Evolutionary conservation across 2,113 vertebrate genomes (phyloP).

Genomic region (Anhinga anhinga): DNA sequence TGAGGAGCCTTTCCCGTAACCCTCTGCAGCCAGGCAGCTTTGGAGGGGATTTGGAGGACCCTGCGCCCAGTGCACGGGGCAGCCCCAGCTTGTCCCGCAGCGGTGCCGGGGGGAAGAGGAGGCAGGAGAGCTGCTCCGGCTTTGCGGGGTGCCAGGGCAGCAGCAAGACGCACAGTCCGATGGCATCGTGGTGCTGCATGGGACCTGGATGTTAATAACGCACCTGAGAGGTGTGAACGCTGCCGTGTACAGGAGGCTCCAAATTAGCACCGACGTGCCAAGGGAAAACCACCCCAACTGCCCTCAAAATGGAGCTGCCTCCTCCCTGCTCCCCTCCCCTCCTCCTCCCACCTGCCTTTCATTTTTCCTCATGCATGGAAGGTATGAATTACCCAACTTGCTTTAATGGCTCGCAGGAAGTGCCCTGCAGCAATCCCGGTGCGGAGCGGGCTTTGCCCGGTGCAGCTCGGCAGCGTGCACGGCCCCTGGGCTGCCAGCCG

Average conservation of each 20-base stretch:
- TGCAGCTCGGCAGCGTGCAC: fast-evolving
- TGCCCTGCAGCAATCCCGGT: background rate
- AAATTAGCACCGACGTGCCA: fast-evolving
- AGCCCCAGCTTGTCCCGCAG: background rate
- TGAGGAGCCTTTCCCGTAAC: background rate
- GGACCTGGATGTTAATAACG: fast-evolving
- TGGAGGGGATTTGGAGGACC: background rate
- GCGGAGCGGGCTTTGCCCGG: background rate
- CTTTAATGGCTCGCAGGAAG: slow-evolving; percentile 35
- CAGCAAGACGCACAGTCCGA: background rate
- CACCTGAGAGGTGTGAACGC: background rate
- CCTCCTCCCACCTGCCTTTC: slow-evolving; percentile 36
- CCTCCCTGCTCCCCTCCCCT: background rate
- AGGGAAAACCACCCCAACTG: background rate
- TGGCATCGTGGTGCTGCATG: fast-evolving
- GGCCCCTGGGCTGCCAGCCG: background rate
- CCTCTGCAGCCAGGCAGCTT: background rate
- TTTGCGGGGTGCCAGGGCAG: background rate
- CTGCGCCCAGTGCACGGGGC: background rate
- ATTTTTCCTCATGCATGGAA: slow-evolving; percentile 49
- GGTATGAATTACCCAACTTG: slow-evolving; percentile 38
- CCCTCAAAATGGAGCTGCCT: background rate
- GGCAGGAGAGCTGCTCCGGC: background rate
- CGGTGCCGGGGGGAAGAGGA: background rate
- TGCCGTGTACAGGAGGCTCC: background rate